phyloP scores from a whole-genome alignment of 2,888 invertebrate genomes.

The Drosophila macrothrix region DNA sequence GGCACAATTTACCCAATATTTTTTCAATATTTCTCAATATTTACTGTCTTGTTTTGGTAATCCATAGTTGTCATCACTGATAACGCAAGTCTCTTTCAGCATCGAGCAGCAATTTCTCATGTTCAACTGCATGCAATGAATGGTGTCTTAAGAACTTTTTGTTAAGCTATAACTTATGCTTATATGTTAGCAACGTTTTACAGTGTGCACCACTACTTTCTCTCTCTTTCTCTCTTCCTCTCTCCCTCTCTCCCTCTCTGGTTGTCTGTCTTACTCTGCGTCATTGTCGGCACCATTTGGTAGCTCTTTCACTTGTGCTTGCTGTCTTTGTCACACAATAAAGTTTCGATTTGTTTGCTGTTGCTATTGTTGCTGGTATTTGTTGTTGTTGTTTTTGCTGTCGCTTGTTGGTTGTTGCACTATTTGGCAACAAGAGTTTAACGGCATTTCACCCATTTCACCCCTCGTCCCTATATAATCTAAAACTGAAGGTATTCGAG shows the following conservation, averaged over 20 bases:
- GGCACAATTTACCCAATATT: background rate
- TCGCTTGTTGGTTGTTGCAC: conserved; percentile 35
- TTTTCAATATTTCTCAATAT: background rate
- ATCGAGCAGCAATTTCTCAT: background rate
- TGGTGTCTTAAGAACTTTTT: background rate
- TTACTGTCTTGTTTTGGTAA: background rate
- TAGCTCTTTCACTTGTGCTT: conserved; percentile 2
- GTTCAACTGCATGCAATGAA: background rate
- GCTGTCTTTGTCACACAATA: conserved; percentile 19
- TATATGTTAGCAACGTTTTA: background rate
- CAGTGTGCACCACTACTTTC: background rate
- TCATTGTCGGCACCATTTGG: background rate
- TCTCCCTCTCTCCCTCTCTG: background rate
- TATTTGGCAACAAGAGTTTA: conserved; percentile 74
- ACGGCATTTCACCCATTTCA: conserved; percentile 61
- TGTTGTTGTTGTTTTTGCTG: conserved; percentile 26
- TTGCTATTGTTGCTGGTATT: conserved; percentile 37
- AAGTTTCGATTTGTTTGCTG: conserved; percentile 73
- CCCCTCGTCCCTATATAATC: background rate
- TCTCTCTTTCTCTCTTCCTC: background rate
- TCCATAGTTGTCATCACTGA: background rate
- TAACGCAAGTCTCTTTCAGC: background rate
- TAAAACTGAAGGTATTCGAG: background rate
- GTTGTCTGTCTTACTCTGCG: background rate
- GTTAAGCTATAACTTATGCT: background rate